A percentile compares a stretch with the other conserved stretches of the same genome.
phyloP scores from a whole-genome alignment of 1,140 invertebrate genomes.

The Micrasema longulum region DNA sequence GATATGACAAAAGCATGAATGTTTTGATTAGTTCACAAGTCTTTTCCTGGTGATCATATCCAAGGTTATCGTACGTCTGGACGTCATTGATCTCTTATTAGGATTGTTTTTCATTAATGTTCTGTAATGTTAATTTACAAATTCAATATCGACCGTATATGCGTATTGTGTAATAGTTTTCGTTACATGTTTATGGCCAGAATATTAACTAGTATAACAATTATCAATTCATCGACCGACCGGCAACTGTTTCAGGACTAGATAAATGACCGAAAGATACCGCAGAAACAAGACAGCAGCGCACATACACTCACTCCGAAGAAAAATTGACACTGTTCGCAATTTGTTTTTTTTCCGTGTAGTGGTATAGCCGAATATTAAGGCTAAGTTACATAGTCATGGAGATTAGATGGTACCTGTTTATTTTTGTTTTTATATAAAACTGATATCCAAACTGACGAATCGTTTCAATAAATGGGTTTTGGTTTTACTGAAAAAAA shows the following conservation, averaged over 20 bases:
- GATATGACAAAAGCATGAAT: constrained; percentile 38
- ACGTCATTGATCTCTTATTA: constrained; percentile 66
- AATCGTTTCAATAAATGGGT: no score
- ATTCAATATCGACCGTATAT: constrained; percentile 16
- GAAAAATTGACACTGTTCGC: constrained; percentile 39
- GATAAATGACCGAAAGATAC: constrained; percentile 40
- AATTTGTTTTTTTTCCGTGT: no score
- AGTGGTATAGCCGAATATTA: constrained; percentile 34
- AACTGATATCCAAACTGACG: no score
- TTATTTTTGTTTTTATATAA: no score
- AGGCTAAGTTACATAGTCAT: no score
- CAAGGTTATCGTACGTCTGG: constrained; percentile 65
- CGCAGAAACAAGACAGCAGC: constrained; percentile 29
- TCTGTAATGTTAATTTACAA: constrained; percentile 25
- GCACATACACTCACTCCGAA: constrained; percentile 4
- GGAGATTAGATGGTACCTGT: no score
- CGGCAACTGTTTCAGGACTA: constrained; percentile 34
- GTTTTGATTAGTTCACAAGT: constrained; percentile 57
- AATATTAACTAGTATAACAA: constrained; percentile 17
- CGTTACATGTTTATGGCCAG: constrained; percentile 24
- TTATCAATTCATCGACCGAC: constrained; percentile 30
- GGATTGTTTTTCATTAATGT: constrained; percentile 36
- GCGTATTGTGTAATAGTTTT: constrained; percentile 20
- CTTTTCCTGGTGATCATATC: constrained; percentile 68
- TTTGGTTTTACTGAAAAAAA: no score